Conservation (phyloP, 2,113 vertebrate genomes). For the Indicator indicator region DNA sequence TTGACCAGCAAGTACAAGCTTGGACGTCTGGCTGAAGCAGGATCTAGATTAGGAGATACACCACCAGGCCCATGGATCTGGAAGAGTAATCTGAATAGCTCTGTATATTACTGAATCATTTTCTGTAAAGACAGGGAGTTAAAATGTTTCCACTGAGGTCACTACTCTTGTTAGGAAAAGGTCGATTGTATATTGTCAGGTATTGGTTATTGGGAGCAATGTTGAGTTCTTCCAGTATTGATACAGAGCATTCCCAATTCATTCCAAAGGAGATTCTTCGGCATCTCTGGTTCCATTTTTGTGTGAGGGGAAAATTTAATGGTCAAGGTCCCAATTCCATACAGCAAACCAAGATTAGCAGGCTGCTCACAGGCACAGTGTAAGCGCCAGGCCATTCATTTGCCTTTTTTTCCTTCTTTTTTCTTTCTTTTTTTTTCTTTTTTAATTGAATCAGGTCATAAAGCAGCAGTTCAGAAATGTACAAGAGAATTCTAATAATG, state of each 20-base stretch:
- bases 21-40: conserved; percentile 47
- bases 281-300: conserved; percentile 51
- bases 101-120: conserved; percentile 72
- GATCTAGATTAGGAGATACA: conserved; percentile 45
- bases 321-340: conserved; percentile 53
- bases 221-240: conserved; percentile 55
- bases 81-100: conserved; percentile 74
- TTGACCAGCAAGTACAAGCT: background rate
- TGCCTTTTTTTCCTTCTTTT: background rate
- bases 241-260: conserved; percentile 68
- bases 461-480: conserved; percentile 77
- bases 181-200: conserved; percentile 58
- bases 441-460: conserved; percentile 67
- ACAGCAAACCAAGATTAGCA: background rate
- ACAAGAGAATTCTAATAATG: conserved; percentile 77
- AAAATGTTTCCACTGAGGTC: conserved; percentile 79
- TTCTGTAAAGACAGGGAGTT: conserved; percentile 69
- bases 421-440: background rate
- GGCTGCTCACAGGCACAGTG: conserved; percentile 64
- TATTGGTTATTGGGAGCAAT: conserved; percentile 60
- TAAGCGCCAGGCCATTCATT: conserved; percentile 49
- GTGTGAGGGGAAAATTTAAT: conserved; percentile 41
- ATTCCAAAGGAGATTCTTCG: conserved; percentile 67
- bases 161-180: conserved; percentile 77
- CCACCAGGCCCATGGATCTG: conserved; percentile 72